phyloP scores from a whole-genome alignment of 2,888 invertebrate genomes.

The Augiades crinisus region DNA sequence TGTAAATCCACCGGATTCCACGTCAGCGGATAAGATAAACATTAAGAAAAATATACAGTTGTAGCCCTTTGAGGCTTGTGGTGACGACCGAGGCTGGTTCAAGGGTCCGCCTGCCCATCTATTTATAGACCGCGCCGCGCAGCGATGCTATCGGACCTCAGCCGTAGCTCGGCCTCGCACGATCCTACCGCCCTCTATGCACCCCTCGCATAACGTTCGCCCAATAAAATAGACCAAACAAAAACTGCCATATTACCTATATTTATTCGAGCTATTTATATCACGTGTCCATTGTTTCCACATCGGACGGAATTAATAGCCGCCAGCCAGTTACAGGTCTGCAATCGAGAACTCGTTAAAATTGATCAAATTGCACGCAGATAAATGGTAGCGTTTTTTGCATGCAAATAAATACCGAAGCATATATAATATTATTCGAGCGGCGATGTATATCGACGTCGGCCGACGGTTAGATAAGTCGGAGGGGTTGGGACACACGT shows the following conservation, averaged over 20 bases:
- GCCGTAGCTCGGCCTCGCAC: conserved; percentile 59
- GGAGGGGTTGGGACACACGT: conserved; percentile 50
- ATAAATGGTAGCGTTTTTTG: conserved; percentile 45
- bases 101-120: conserved; percentile 72
- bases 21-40: conserved; percentile 20
- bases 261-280: conserved; percentile 75
- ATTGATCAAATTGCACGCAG: conserved; percentile 54
- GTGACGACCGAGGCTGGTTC: conserved; percentile 72
- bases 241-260: conserved; percentile 56
- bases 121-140: conserved; percentile 70
- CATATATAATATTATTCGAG: conserved; percentile 44
- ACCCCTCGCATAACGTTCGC: conserved; percentile 71
- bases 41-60: conserved; percentile 37
- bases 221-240: conserved; percentile 73
- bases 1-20: conserved; percentile 21
- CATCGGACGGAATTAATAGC: conserved; percentile 67
- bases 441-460: conserved; percentile 45
- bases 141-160: conserved; percentile 68
- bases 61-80: conserved; percentile 56
- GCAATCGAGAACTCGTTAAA: conserved; percentile 51
- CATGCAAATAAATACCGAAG: conserved; percentile 43
- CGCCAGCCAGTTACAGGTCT: conserved; percentile 54
- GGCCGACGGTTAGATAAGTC: conserved; percentile 45
- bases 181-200: conserved; percentile 67
- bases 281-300: conserved; percentile 73